These are phyloP conservation scores for Trisateles emortualis DNA, from an alignment of 2,888 invertebrate genomes.

Conservation along the genomic window DNA sequence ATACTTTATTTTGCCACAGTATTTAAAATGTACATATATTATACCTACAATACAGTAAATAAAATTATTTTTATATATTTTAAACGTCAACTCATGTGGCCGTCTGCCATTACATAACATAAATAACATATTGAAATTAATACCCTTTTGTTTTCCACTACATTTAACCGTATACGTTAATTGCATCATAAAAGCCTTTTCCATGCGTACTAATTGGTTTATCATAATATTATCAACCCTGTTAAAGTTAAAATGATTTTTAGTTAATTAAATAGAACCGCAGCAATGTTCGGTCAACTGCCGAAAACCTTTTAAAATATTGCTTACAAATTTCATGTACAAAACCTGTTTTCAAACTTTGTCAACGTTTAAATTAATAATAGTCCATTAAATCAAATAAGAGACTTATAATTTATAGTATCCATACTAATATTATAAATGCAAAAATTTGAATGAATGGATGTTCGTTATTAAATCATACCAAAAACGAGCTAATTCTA, in stretches of 20 bases:
- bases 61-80: constrained; percentile 43
- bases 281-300: constrained; percentile 21
- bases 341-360: too few species aligned
- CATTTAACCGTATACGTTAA: constrained; percentile 69
- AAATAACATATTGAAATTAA: constrained; percentile 75
- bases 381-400: too few species aligned
- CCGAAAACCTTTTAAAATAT: neutral
- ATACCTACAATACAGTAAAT: too few species aligned
- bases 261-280: constrained; percentile 47
- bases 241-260: constrained; percentile 58
- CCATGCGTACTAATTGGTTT: constrained; percentile 67
- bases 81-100: constrained; percentile 62
- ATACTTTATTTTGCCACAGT: too few species aligned
- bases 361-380: too few species aligned
- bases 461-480: too few species aligned
- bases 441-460: too few species aligned
- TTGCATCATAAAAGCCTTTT: constrained; percentile 72
- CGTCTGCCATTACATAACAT: constrained; percentile 63
- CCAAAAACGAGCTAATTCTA: too few species aligned
- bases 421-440: too few species aligned
- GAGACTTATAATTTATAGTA: too few species aligned
- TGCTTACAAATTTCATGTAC: too few species aligned
- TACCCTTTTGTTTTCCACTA: constrained; percentile 71
- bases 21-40: too few species aligned
- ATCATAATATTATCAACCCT: constrained; percentile 47